Base-by-base conservation (phyloP, 2,888 invertebrate genomes). In the Torymus aiolomorphi region DNA sequence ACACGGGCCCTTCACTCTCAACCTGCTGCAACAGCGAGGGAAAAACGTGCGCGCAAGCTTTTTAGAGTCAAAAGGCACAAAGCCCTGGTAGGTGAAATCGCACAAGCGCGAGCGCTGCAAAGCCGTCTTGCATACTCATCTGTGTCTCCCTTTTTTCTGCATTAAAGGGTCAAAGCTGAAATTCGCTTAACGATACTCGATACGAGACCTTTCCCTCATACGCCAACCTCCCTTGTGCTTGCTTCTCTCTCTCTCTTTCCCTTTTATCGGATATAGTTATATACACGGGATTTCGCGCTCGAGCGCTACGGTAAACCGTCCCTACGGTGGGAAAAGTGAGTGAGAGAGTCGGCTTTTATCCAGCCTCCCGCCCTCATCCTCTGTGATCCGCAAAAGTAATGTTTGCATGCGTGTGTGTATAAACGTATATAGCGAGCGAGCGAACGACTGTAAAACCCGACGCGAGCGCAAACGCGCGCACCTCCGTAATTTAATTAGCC, bases 171-270 rank as follows among this genome's bases (percentile, higher is more conserved):
- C 76, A 76, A 76, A 70, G 76, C 70, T 70, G 42, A 63, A 76
- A 76, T 59, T 70, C 70, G 62, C 31, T 65, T 63, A 59, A 24
- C 63, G 77, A 77, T 77, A 57, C 57, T 57, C 63, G 71, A 70
- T 62, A 20, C 10, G 20, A n/a, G 5, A 10, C 42, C 8, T 10
- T 42, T 42, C 8, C 42, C 42, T 8, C 5, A 10, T 42, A 42
- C 42, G 42, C 8, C 8, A 1, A 8, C 42, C 8, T 42, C 8
- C 42, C 42, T 42, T 42, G 42, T 42, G 42, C 8, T 10, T 42
- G 8, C 8, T 8, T 42, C 42, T 42, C 42, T 42, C 42, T 42
- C 42, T 5, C 42, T 42, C 42, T 42, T 42, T 10, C 42, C 42
- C 8, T 42, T 42, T 42, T 42, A 42, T 42, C 42, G 42, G 42